Evolutionary conservation across 2,888 invertebrate species (phyloP), one percentile per base, ranked within the genome.

Genomic region (Pandemis cinnamomeana): DNA sequence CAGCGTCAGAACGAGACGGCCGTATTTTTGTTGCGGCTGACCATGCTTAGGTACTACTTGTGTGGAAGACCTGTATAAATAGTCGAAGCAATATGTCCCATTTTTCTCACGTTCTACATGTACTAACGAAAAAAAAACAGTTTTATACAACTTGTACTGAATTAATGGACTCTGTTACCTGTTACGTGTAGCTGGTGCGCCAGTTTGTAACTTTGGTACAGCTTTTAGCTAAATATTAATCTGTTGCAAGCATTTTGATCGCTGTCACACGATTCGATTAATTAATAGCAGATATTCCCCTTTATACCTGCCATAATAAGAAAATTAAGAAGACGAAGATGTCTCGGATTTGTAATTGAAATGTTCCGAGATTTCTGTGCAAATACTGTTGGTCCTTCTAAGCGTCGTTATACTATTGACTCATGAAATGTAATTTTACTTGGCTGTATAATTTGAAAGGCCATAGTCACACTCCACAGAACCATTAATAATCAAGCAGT

Each of bases 381-480:
- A 58, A 58, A 27, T 58, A 58, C 27, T 58, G 27, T 10, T 58
- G 58, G 20, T 27, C 27, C 27, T 5, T 11, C 27, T 58, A 27
- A 58, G 8, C 58, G 58, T 58, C 58, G 20, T 20, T 58, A 64
- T 48, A 20, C 44, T 46, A 63, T 44, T 63, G 27, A 20, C 46
- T 41, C 41, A 36, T 41, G 44, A 62, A 46, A 61, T 27, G 44
- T 48, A 20, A 44, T 27, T 64, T 46, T 46, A 63, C 46, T 64
- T 27, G 63, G 46, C 46, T 27, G 46, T 27, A 27, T 8, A 42
- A 58, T 58, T 58, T 44, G 67, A 44, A 67, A 67, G 69, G 27
- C 36, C 48, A 10, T 8, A 71, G 55, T 4, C 27, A 36, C 27
- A 36, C 4, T 42, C 62, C 11, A 42, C 44, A 72, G n/a, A 15